Evolutionary conservation across 2,113 vertebrate species (phyloP), one percentile per base, ranked within the genome.

Genomic region (Brachyistius frenatus): DNA sequence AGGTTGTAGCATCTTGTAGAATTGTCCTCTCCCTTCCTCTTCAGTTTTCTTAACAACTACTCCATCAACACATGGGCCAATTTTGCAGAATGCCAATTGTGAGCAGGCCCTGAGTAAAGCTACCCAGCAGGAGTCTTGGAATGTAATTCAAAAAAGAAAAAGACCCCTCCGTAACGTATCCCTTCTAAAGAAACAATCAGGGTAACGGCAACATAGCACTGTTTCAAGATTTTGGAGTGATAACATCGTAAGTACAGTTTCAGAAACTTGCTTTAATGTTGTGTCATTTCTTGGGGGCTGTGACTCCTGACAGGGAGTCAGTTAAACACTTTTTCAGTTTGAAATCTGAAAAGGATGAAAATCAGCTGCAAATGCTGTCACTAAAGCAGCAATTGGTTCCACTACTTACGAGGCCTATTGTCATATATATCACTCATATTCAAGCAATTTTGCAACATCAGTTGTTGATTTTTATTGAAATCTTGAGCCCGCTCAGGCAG

Each of bases 31-130:
- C 49, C 16, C 33, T 63, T 75, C 77, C 65, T 65, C 50, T 77
- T 72, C 44, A 46, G 15, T 75, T 83, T 23, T 81, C 62, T 73
- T 72, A 76, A 74, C 74, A 87, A 75, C 66, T 65, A 50, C 82
- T 83, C 49, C 72, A 80, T 76, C 64, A 84, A 75, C 46, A 66
- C 46, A 8, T 75, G 55, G 68, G 72, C 58, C 86, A 78, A 89
- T 92, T 92, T 89, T 81, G 75, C 78, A 77, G 63, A 13, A 53
- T 35, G 76, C 46, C 73, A 83, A 70, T 86, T 85, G 75, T 82
- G 66, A 74, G 62, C 7, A 3, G 66, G 31, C 41, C 47, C 47
- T 68, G 79, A 91, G 84, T 61, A 81, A 62, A 60, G 76, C 44
- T 62, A 47, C 85, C 31, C 73, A 74, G 76, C 47, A 72, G 77